Evolutionary conservation across 2,113 vertebrate species (phyloP), one percentile per base, ranked within the genome.

Genomic region (Sphyrna mokarran): DNA sequence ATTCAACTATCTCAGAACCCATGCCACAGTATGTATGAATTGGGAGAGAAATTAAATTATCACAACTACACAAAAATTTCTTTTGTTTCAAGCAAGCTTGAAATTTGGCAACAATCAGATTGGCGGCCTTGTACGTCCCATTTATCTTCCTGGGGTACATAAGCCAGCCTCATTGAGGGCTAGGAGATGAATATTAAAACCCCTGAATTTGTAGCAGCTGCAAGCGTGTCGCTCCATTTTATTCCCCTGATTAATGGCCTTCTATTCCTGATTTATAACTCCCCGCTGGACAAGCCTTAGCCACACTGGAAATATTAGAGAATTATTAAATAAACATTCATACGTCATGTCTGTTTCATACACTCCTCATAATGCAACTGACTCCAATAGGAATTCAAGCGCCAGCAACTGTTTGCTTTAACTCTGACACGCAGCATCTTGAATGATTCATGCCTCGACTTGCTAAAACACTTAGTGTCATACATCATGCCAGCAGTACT

Each of bases 261-360:
- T 98, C 98, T 98, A 98, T 98, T 96, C 97, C 97, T 98, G 98
- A 98, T 98, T 98, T 98, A 98, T 98, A 98, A 98, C 97, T 97
- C 97, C 95, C 91, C 90, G 95, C 95, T 95, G 94, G 94, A 95
- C 94, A 95, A 95, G 97, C 97, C 97, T 97, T 80, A 97, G 97
- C 97, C 97, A 94, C 72, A 95, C 97, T 98, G 97, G 98, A 98
- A 98, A 98, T 98, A 98, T 98, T 97, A 98, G 97, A 98, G 97
- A 98, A 98, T 98, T 98, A 98, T 98, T 98, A 98, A 98, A 98
- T 98, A 98, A 98, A 98, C 98, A 98, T 98, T 98, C 97, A 98
- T 98, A 98, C 98, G 98, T 98, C 98, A 98, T 98, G 97, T 98
- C 98, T 97, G 97, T 97, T 97, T 97, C 98, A 96, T 97, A 97